Evolutionary conservation across 92 coral and sea anemone species (phyloP), one percentile per base, ranked within the genome.

Genomic region (Phymanthus crucifer): DNA sequence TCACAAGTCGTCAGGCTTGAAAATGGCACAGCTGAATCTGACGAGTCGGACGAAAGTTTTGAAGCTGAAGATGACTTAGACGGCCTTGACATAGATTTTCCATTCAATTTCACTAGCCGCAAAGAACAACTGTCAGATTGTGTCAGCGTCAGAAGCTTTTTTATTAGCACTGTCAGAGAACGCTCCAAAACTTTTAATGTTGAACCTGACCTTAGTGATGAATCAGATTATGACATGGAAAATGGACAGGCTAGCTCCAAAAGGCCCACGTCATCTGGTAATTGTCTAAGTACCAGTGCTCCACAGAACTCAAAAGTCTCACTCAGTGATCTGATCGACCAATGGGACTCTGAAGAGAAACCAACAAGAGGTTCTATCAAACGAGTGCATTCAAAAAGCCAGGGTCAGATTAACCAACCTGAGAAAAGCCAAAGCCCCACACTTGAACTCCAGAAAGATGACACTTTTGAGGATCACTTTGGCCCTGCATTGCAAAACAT

Each of bases 401-500:
- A 84, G 23, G 45, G 81, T 72, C 80, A 89, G 13, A n/a, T 92
- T 23, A 71, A 66, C 77, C 72, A 9, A 24, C 65, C 78, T 3
- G 79, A 26, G 24, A 27, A 45, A 14, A 35, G 27, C 38, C 66
- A 66, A 40, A 79, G 76, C 32, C 84, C 85, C 19, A 67, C 50
- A n/a, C 70, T 68, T 19, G 73, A 46, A 26, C 48, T 74, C 3
- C 80, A 75, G 24, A 83, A 70, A 21, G 88, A 83, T 14, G 94
- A 86, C 56, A 96, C 94, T 14, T 96, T 96, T 79, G 93, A 91
- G 75, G 95, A 93, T 52, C 91, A 93, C 75, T 96, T 96, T 85
- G 99, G 99, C 64, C 96, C 98, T 13, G 94, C 98, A 29, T 83
- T 96, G 29, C 87, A 93, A 38, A 87, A 87, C 76, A 94, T 96